Base-by-base conservation (phyloP, 2,888 invertebrate species). In the Eurytoma californica region DNA sequence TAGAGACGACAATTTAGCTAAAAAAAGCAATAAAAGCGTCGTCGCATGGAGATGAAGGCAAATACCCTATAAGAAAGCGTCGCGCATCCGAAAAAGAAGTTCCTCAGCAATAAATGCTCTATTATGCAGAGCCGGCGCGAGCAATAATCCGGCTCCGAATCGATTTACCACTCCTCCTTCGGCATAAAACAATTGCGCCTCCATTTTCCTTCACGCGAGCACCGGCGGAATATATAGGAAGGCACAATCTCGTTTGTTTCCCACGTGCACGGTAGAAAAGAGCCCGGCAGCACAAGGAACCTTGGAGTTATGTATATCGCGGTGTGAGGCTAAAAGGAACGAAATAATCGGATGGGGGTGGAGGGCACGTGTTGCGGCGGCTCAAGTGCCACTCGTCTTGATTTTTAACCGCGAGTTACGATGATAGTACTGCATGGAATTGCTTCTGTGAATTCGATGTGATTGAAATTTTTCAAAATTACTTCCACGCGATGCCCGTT, bases 171-270 rank as follows among this genome's bases (percentile, higher is more conserved):
- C 72, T 30, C n/a, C 28, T 28, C 16, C 0, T 16, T n/a, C 28
- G 9, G 20, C 63, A 72, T 61, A 61, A 72, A 61, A 72, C 72
- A 72, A 61, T 61, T 28, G 72, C 28, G n/a, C 60, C 60, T 72
- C 61, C 72, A 72, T 61, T 72, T 61, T 72, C 55, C 49, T 49
- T 60, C 28, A 72, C 61, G 61, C 60, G 58, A 49, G 51, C 20
- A 0, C 7, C 18, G 28, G 14, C 20, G 20, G 30, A 28, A 30
- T 39, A 5, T 30, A 63, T 63, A 39, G 18, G 28, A 55, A 61
- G 61, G 30, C 53, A 53, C 53, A 53, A 53, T 53, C 53, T 53
- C 53, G 3, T 53, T 53, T 14, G 53, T 53, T 53, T 53, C 3
- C 7, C 53, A 2, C n/a, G 7, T 7, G 5, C 39, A 39, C 39